Evolutionary conservation across 1,140 invertebrate species (phyloP).

Genomic region (Apis florea): DNA sequence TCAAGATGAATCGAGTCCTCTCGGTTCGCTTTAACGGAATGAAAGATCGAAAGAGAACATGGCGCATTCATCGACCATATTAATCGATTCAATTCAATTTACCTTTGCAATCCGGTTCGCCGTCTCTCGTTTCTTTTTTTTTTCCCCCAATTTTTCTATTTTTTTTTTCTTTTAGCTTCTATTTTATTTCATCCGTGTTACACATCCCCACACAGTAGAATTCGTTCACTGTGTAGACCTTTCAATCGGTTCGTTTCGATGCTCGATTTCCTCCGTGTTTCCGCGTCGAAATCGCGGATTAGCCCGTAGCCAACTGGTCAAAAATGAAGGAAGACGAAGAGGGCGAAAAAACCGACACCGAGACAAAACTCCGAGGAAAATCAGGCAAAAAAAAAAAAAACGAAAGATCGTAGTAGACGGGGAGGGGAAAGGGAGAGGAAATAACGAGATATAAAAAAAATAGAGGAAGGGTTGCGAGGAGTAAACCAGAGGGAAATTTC

Average conservation of each 20-base stretch:
- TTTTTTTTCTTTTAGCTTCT: neutral
- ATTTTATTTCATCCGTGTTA: constrained; percentile 28
- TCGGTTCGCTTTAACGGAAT: neutral
- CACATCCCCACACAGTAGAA: constrained; percentile 37
- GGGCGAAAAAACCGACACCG: neutral
- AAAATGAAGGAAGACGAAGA: neutral
- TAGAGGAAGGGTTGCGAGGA: neutral
- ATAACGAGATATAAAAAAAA: neutral
- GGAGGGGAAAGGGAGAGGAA: neutral
- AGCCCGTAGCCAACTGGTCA: constrained; percentile 44
- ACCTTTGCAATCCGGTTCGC: constrained; percentile 21
- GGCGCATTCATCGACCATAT: constrained; percentile 43
- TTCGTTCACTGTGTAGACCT: constrained; percentile 52
- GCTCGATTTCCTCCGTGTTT: constrained; percentile 57
- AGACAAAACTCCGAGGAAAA: neutral
- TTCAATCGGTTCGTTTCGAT: constrained; percentile 57
- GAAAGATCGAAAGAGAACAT: neutral
- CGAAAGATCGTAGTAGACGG: neutral
- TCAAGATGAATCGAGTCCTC: constrained; percentile 3
- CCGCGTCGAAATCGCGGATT: constrained; percentile 50
- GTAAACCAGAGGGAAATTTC: constrained; percentile 13
- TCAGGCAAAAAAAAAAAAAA: neutral
- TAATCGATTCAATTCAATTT: constrained; percentile 61
- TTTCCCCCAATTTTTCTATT: neutral
- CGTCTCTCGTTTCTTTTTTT: neutral